Evolutionary conservation across 2,113 vertebrate genomes (phyloP), one percentile per base, ranked within the genome.

Genomic region (Taurulus bubalis): DNA sequence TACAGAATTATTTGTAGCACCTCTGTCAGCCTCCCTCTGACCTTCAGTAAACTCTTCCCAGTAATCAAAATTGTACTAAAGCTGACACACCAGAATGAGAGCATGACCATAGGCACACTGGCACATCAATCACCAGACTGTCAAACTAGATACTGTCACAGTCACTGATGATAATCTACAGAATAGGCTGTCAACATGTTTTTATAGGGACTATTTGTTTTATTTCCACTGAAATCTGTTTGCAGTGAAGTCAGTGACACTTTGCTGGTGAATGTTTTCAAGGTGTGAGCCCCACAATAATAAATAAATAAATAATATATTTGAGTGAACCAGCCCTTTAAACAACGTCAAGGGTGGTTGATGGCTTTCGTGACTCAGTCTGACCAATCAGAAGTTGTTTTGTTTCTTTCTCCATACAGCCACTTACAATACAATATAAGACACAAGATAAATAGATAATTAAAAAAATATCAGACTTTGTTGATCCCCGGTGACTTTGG

Each of bases 41-140:
- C 66, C 70, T 36, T 45, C 34, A 30, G 18, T 69, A 45, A 82
- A 81, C 36, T 58, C 67, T 56, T 24, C 72, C 45, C 68, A 51
- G 68, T 67, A 51, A 85, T 85, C 47, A 47, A 16, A 30, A 58
- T n/a, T 15, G 38, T 55, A 40, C 53, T 77, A 67, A 86, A 86
- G 71, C 55, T 36, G 20, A 74, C 60, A 36, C 24, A 65, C n/a
- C 78, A 73, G 42, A 24, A 4, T 18, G 45, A 47, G 45, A 63
- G 24, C 36, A 28, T 42, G 58, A 60, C 36, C 60, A 55, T 11
- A 10, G 51, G 51, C 51, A 28, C 2, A 59, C 20, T 22, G 18
- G 24, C 24, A 74, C 76, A 64, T 79, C 70, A 75, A 69, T 82
- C 75, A 71, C 14, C 18, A 40, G 6, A 70, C 30, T 49, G 66